Base-by-base conservation (phyloP, 2,113 vertebrate genomes). In the Acrocephalus arundinaceus region DNA sequence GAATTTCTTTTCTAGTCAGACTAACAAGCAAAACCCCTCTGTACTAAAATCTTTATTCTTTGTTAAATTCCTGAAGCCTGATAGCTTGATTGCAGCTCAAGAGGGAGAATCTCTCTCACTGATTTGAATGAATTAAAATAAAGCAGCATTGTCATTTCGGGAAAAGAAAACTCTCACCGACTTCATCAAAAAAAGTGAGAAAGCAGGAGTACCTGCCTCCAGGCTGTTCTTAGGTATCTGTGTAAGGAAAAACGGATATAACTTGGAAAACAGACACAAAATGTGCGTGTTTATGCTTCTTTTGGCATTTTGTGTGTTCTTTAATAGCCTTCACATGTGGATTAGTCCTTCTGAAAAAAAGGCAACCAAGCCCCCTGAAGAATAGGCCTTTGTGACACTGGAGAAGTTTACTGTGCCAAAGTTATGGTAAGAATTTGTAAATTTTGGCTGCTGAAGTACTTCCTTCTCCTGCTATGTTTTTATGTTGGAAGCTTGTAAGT, bases 401-500 rank as follows among this genome's bases (percentile, higher is more conserved):
- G 67, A 96, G 86, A 68, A 94, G 90, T 93, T 94, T 52, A 72
- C 87, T 94, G 93, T 0, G 85, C 97, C 97, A 97, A 96, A 97
- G 95, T 96, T 97, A 97, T 97, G 97, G 93, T 97, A 97, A 97
- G 97, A 97, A 97, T 97, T 96, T 95, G 96, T 96, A 96, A 94
- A 94, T 96, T 97, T 97, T 96, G 97, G 86, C 96, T 96, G 81
- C 82, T 83, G 87, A 79, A 96, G 78, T 78, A 90, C 82, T 96
- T 97, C 95, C 96, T 97, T 97, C 92, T 96, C 75, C 79, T 94
- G 92, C 90, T 80, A 55, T 78, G 92, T 95, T 97, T 95, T 96
- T 93, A 59, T 65, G 90, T 75, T 97, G 87, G 72, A 95, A 95
- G 79, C 81, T 76, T 92, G 0, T 30, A 88, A 93, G 79, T 79